Conservation (phyloP, 1,140 invertebrate species). For the Papilio dardanus region DNA sequence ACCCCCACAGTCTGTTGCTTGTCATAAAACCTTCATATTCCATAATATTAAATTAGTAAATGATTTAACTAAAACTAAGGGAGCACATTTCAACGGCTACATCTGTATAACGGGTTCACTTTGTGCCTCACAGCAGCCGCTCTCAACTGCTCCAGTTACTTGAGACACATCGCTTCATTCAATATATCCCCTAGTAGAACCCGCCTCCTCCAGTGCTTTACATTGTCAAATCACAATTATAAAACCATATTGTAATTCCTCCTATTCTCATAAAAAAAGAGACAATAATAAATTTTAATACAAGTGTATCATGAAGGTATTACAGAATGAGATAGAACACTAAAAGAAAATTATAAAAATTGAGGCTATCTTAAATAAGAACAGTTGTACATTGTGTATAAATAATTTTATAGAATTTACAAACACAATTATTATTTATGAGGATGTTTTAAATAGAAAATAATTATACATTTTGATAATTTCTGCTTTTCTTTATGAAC, state of each 20-base stretch:
- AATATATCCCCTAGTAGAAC: not conserved
- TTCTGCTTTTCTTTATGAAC: not conserved
- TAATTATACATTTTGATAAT: constrained; percentile 47
- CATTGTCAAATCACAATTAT: not conserved
- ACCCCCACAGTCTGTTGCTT: constrained; percentile 51
- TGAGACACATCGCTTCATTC: constrained; percentile 37
- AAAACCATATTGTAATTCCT: not conserved
- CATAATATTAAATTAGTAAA: constrained; percentile 60
- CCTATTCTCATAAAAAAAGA: not conserved
- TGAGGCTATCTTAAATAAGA: not conserved
- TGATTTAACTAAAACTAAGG: constrained; percentile 67
- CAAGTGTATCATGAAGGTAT: not conserved
- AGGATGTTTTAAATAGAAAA: constrained; percentile 49
- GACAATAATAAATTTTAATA: not conserved
- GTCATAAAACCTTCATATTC: constrained; percentile 75
- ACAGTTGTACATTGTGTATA: not conserved
- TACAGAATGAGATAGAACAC: not conserved
- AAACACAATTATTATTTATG: constrained; percentile 23
- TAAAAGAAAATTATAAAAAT: not conserved
- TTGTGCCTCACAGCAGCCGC: constrained; percentile 51
- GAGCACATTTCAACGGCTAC: constrained; percentile 53
- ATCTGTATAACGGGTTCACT: constrained; percentile 50
- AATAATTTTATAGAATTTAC: not conserved
- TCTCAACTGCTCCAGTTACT: constrained; percentile 44
- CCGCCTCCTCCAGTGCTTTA: no score